A percentile compares a stretch with the other conserved stretches of the same genome.
Conservation (phyloP, 2,888 invertebrate species). For the Andrena dorsata region DNA sequence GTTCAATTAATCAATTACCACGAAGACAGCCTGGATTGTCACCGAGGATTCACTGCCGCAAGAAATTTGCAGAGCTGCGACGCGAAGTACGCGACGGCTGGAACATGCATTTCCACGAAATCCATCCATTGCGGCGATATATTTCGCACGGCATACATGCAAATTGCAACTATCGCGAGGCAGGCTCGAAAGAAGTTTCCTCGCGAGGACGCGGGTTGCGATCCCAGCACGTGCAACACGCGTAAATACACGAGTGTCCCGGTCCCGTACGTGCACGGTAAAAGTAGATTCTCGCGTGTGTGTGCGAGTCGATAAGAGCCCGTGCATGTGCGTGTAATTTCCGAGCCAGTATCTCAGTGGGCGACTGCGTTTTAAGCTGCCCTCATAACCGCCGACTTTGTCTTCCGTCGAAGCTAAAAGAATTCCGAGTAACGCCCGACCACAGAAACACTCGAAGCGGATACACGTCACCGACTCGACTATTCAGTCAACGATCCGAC, state of each 20-base stretch:
- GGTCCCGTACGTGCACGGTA: constrained; percentile 9
- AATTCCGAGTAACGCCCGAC: neutral
- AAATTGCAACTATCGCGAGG: neutral
- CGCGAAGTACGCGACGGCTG: neutral
- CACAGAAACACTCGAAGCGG: neutral
- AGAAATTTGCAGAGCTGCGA: neutral
- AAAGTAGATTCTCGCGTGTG: neutral
- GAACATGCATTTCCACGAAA: neutral
- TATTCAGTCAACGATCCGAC: constrained; percentile 2
- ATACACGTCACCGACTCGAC: neutral
- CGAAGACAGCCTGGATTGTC: constrained; percentile 72
- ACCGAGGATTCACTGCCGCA: constrained; percentile 37
- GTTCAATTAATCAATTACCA: constrained; percentile 78
- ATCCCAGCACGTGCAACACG: constrained; percentile 30
- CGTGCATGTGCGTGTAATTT: constrained; percentile 56
- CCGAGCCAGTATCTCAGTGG: constrained; percentile 47
- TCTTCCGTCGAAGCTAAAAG: constrained; percentile 7
- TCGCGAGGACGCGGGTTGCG: constrained; percentile 29
- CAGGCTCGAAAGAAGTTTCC: constrained; percentile 22
- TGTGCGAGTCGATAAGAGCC: constrained; percentile 37
- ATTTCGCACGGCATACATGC: neutral
- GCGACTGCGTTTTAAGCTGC: constrained; percentile 46
- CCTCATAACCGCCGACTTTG: constrained; percentile 27
- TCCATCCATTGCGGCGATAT: neutral
- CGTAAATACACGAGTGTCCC: constrained; percentile 28